A percentile compares a stretch with the other conserved stretches of the same genome.
phyloP scores from a whole-genome alignment of 2,113 vertebrate genomes.

The Peromyscus leucopus region DNA sequence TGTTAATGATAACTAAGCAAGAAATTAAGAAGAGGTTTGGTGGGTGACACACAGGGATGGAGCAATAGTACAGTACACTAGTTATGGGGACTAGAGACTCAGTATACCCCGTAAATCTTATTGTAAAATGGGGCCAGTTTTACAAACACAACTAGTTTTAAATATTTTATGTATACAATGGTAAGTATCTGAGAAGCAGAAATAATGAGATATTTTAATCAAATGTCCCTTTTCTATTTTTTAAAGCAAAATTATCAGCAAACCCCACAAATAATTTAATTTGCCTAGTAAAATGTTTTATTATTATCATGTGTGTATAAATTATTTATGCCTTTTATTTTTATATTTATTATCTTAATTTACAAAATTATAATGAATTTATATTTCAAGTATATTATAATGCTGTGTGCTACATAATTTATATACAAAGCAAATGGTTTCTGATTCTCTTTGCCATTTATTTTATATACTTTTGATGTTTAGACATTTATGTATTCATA shows the following conservation, averaged over 20 bases:
- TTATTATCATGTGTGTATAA: not conserved
- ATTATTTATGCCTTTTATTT: conserved; percentile 3
- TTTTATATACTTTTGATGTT: conserved; percentile 13
- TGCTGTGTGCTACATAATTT: not conserved
- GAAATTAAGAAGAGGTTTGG: not conserved
- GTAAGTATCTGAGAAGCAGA: not conserved
- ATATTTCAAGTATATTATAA: not conserved
- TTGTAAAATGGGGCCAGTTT: not conserved
- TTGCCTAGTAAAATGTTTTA: not conserved
- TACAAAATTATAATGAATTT: not conserved
- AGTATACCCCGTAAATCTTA: not conserved
- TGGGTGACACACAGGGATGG: not conserved
- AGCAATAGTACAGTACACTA: not conserved
- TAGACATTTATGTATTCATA: not conserved
- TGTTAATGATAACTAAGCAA: not conserved
- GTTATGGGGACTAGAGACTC: not conserved
- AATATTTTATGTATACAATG: not conserved
- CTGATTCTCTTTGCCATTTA: not conserved
- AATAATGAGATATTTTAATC: conserved; percentile 10
- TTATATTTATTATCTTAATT: not conserved
- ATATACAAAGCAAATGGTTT: not conserved
- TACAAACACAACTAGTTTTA: not conserved
- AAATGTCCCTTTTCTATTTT: not conserved
- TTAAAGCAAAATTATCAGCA: not conserved
- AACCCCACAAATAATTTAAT: not conserved